Base-by-base conservation (phyloP, 2,797 vertebrate species). In the Harpagifer antarcticus region DNA sequence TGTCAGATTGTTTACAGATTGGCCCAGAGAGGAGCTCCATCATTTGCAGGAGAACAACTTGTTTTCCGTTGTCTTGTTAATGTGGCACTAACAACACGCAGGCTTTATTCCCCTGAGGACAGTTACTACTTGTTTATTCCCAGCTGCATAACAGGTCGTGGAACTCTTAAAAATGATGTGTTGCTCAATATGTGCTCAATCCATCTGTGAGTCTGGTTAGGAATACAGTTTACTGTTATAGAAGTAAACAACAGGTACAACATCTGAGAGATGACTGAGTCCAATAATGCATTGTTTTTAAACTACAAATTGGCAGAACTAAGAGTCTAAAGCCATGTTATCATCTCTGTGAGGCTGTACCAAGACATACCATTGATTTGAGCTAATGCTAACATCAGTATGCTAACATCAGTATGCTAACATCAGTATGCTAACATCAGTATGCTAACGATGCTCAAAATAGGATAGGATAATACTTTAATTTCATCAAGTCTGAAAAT, bases 71-170 rank as follows among this genome's bases (percentile, higher is more conserved):
- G 59, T 80, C 75, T 71, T 54, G 56, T 85, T 74, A 53, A 69
- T 72, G 69, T 73, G 74, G 50, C 61, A 53, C 62, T 76, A 76
- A 89, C 82, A 37, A 58, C 61, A 86, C 74, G 68, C 79, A 58
- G 33, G 44, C 45, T 65, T 27, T 43, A 31, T 52, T 57, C 37
- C 76, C 76, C 52, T 10, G 12, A 70, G 57, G 68, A 63, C 16
- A 47, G 20, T n/a, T 33, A 72, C 48, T 19, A 68, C 27, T 69
- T 70, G 53, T 61, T 72, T 61, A 72, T 71, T 66, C 57, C n/a
- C n/a, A 62, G 27, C 44, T 71, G 72, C 54, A 59, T 17, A 27
- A 43, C 23, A 66, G 45, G 45, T 64, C 74, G 16, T 11, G 64
- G 40, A 57, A 49, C 63, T 71, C 57, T 58, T 43, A 57, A 62